Conservation (phyloP, 1,140 invertebrate genomes). For the Zaprionus ghesquierei region DNA sequence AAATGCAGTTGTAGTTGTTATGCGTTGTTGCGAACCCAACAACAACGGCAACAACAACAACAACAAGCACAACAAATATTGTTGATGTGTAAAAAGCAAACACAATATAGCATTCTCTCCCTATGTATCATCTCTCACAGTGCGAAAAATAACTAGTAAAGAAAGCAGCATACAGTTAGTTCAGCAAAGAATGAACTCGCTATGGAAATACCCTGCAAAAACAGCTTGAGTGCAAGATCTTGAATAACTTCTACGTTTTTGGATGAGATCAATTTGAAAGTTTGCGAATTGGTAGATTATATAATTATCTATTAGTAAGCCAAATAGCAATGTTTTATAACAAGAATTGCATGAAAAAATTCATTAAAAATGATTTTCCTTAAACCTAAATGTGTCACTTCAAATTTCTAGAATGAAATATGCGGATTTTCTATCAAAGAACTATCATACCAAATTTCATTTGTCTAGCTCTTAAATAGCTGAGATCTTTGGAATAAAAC, state of each 20-base stretch:
- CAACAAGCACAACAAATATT: constrained; percentile 67
- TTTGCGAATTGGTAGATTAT: neutral
- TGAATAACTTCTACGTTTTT: neutral
- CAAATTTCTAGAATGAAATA: too few relatives aligned
- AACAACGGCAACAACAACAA: constrained; percentile 3
- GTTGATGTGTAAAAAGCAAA: constrained; percentile 71
- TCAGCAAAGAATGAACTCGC: rapidly evolving
- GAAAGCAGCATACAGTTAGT: neutral
- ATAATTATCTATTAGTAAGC: neutral
- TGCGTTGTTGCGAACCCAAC: constrained; percentile 38
- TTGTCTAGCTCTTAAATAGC: neutral
- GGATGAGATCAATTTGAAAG: neutral
- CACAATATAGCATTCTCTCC: constrained; percentile 61
- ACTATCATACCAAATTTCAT: neutral
- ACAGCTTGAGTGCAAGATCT: neutral
- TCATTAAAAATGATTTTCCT: neutral
- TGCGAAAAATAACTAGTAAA: constrained; percentile 21
- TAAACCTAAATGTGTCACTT: neutral
- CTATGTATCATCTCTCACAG: constrained; percentile 14
- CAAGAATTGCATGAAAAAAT: neutral
- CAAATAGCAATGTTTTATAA: neutral
- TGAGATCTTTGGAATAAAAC: neutral
- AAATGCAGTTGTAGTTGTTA: constrained; percentile 58
- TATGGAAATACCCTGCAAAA: neutral
- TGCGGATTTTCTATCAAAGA: neutral